These are phyloP conservation scores for Periophthalmodon schlosseri DNA, from an alignment of 2,113 vertebrate species.

Conservation along the genomic window DNA sequence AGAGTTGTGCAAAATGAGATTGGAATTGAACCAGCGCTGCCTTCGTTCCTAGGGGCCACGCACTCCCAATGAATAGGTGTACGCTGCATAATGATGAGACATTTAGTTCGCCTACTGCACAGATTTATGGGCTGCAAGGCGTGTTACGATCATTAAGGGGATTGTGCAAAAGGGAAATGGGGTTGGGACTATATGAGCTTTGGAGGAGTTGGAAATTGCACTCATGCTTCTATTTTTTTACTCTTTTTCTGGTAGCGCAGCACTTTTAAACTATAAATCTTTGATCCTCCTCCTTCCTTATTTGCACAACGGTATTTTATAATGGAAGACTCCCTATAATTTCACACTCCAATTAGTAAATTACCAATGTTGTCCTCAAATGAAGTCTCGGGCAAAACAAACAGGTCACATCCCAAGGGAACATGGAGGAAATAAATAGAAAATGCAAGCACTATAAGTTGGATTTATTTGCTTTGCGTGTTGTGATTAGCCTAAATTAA, in stretches of 20 bases:
- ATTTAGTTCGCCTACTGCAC: slow-evolving; percentile 59
- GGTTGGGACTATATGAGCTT: slow-evolving; percentile 46
- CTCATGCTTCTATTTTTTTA: slow-evolving; percentile 24
- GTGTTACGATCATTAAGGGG: slow-evolving; percentile 68
- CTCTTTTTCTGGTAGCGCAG: slow-evolving; percentile 57
- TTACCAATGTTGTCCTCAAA: slow-evolving; percentile 46
- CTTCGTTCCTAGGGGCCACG: slow-evolving; percentile 49
- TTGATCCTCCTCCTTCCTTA: slow-evolving; percentile 55
- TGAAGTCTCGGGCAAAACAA: slow-evolving; percentile 33
- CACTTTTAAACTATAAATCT: slow-evolving; percentile 70
- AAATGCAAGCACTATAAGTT: neutral
- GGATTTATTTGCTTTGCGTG: slow-evolving; percentile 19
- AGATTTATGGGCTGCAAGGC: slow-evolving; percentile 71
- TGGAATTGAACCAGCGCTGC: slow-evolving; percentile 67
- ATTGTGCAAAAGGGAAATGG: slow-evolving; percentile 59
- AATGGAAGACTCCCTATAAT: slow-evolving; percentile 53
- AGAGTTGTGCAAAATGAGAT: slow-evolving; percentile 64
- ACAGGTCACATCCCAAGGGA: slow-evolving; percentile 35
- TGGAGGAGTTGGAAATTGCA: slow-evolving; percentile 51
- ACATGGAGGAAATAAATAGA: slow-evolving; percentile 2
- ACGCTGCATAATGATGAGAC: slow-evolving; percentile 70
- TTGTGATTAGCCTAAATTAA: slow-evolving; percentile 2
- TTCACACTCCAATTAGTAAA: slow-evolving; percentile 74
- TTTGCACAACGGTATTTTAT: slow-evolving; percentile 60
- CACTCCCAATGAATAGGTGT: slow-evolving; percentile 55